Evolutionary conservation across 1,140 invertebrate genomes (phyloP).

Genomic region (Watersipora subatra): DNA sequence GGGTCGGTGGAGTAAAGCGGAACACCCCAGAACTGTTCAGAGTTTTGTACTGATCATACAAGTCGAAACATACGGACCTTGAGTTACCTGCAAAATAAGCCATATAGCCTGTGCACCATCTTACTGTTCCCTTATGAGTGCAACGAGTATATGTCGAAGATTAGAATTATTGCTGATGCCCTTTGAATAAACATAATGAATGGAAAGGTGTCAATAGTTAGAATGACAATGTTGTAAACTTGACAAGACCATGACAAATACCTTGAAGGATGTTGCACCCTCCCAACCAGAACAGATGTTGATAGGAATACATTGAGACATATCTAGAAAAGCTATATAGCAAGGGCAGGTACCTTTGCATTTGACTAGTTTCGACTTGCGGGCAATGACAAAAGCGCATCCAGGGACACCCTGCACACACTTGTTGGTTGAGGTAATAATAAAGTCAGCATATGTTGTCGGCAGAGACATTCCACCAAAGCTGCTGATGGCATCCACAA

Average conservation of each 20-base stretch:
- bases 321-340: too few species aligned
- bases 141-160: too few species aligned
- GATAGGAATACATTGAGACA: too few species aligned
- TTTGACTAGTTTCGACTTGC: slow-evolving; percentile 23
- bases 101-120: too few species aligned
- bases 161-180: too few species aligned
- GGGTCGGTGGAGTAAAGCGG: slow-evolving; percentile 46
- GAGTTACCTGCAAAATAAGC: slow-evolving; percentile 33
- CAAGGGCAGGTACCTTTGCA: slow-evolving; percentile 46
- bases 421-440: slow-evolving; percentile 46
- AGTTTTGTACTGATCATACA: slow-evolving; percentile 40
- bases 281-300: too few species aligned
- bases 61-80: slow-evolving; percentile 37
- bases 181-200: too few species aligned
- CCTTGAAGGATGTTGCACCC: too few species aligned
- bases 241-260: too few species aligned
- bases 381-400: slow-evolving; percentile 42
- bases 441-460: slow-evolving; percentile 30
- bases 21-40: slow-evolving; percentile 42
- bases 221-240: too few species aligned
- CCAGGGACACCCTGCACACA: slow-evolving; percentile 46
- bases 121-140: too few species aligned
- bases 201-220: too few species aligned
- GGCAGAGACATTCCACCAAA: slow-evolving; percentile 42
- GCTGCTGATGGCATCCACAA: slow-evolving; percentile 47